A percentile compares a stretch with the other conserved stretches of the same genome.
Evolutionary conservation across 2,113 vertebrate species (phyloP).

Genomic region (Microtus richardsoni): DNA sequence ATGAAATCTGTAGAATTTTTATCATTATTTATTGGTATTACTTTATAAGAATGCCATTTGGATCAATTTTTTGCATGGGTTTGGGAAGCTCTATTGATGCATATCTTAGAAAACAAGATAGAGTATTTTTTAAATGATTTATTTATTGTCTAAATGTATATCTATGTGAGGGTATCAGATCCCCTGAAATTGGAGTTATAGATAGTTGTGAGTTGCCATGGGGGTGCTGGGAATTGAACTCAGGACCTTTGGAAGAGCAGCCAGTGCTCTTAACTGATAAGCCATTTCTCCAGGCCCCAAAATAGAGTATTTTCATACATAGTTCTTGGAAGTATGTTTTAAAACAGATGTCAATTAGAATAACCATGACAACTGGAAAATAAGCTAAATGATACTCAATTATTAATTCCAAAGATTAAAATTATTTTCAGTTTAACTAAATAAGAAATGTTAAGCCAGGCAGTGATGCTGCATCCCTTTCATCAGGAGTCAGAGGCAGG

Average conservation of each 20-base stretch:
- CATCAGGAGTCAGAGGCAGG: not conserved
- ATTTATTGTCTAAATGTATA: no score
- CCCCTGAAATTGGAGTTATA: no score
- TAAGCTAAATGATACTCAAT: not conserved
- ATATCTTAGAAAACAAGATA: not conserved
- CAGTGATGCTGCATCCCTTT: not conserved
- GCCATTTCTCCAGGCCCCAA: no score
- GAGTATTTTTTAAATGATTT: not conserved
- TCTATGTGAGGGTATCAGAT: no score
- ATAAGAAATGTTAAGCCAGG: constrained; percentile 6
- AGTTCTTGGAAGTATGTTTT: not conserved
- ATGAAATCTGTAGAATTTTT: constrained; percentile 13
- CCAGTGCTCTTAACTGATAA: no score
- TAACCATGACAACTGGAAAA: not conserved
- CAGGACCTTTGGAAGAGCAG: no score
- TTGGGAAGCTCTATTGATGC: constrained; percentile 15
- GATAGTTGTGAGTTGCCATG: no score
- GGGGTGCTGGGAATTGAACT: no score
- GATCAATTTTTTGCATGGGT: not conserved
- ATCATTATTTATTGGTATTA: constrained; percentile 1
- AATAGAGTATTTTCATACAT: not conserved
- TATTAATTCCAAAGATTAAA: constrained; percentile 24
- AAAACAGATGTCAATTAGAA: not conserved
- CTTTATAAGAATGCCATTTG: not conserved
- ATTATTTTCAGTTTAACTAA: not conserved